These are phyloP conservation scores for Drosophila meridionalis DNA, from an alignment of 2,888 invertebrate species.

Conservation along the genomic window DNA sequence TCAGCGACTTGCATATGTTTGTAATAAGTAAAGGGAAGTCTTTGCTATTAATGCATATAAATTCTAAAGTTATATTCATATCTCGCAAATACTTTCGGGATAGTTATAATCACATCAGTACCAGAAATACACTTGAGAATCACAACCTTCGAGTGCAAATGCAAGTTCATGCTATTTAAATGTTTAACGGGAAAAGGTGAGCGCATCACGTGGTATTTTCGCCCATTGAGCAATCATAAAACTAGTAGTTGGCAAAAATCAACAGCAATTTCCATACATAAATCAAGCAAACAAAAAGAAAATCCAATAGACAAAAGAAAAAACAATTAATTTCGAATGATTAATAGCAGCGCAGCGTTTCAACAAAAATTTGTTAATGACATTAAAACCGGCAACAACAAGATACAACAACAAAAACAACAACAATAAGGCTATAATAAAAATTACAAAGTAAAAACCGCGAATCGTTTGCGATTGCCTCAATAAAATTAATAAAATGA, in stretches of 20 bases:
- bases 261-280: conserved; percentile 55
- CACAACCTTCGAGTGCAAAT: conserved; percentile 24
- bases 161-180: conserved; percentile 71
- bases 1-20: background rate
- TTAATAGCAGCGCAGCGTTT: conserved; percentile 66
- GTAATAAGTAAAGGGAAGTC: background rate
- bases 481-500: conserved; percentile 67
- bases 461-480: conserved; percentile 61
- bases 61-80: background rate
- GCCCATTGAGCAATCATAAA: conserved; percentile 46
- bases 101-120: conserved; percentile 27
- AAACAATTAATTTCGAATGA: conserved; percentile 69
- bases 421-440: conserved; percentile 25
- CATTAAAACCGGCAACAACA: conserved; percentile 61
- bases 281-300: conserved; percentile 73
- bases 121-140: conserved; percentile 22
- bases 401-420: conserved; percentile 1
- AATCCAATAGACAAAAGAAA: conserved; percentile 44
- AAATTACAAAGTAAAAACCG: conserved; percentile 48
- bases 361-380: conserved; percentile 68
- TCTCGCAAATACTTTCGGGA: background rate
- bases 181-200: conserved; percentile 40
- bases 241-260: conserved; percentile 45
- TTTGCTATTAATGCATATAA: background rate
- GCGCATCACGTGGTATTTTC: conserved; percentile 29